Conservation (phyloP, 2,797 vertebrate species). For the Schizopygopsis malacanthus region DNA sequence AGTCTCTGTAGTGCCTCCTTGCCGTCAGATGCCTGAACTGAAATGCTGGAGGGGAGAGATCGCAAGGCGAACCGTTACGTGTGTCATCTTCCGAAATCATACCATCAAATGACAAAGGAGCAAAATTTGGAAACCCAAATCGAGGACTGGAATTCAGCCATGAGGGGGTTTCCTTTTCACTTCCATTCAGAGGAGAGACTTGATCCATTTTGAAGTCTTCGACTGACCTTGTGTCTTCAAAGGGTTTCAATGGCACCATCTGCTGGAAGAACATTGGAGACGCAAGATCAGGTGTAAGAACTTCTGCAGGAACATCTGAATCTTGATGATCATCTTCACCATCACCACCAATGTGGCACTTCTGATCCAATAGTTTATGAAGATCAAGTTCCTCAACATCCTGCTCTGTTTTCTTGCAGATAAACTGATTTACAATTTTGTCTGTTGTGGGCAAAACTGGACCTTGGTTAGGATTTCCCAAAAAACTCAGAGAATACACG, state of each 20-base stretch:
- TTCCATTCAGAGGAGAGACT: slow-evolving; percentile 14
- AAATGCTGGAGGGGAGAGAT: slow-evolving; percentile 51
- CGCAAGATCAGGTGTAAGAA: not conserved
- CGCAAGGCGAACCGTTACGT: slow-evolving; percentile 21
- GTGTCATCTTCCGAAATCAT: slow-evolving; percentile 31
- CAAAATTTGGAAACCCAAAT: slow-evolving; percentile 23
- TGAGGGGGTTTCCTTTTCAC: slow-evolving; percentile 6
- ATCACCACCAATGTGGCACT: slow-evolving; percentile 46
- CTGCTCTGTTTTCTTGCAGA: not conserved
- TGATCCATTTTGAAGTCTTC: not conserved
- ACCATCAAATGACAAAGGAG: slow-evolving; percentile 34
- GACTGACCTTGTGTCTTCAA: slow-evolving; percentile 9
- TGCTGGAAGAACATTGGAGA: slow-evolving; percentile 36
- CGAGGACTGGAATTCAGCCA: slow-evolving; percentile 15
- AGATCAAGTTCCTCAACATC: slow-evolving; percentile 38
- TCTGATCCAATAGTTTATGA: slow-evolving; percentile 53
- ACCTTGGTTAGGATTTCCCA: slow-evolving; percentile 15
- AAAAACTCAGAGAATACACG: not conserved
- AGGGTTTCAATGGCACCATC: slow-evolving; percentile 28
- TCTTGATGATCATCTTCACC: not conserved
- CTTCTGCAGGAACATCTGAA: not conserved
- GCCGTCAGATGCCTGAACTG: slow-evolving; percentile 46
- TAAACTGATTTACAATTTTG: not conserved
- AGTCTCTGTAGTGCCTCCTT: slow-evolving; percentile 64
- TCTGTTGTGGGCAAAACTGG: not conserved